Evolutionary conservation across 92 coral and sea anemone genomes (phyloP).

Genomic region (Bergia puertoricense): DNA sequence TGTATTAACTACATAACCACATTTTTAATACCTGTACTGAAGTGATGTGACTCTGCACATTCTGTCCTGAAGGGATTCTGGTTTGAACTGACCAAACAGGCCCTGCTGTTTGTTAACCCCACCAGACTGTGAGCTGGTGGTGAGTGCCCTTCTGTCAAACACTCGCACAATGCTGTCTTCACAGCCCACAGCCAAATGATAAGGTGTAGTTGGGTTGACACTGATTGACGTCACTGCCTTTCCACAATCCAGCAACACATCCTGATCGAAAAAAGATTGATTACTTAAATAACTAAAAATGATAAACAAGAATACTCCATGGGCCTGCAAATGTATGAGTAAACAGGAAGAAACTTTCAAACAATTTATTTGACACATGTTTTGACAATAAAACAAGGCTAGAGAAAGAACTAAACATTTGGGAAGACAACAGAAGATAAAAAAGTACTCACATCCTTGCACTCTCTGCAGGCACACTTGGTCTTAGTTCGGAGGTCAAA

Average conservation of each 20-base stretch:
- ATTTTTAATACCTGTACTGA: slow-evolving; percentile 65
- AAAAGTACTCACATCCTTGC: slow-evolving; percentile 77
- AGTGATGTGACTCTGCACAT: slow-evolving; percentile 94
- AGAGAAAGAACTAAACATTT: too few species aligned
- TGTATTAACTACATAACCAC: too few species aligned
- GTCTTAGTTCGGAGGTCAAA: slow-evolving; percentile 94
- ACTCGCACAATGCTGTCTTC: slow-evolving; percentile 91
- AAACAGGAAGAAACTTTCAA: not conserved
- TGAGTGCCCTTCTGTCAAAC: slow-evolving; percentile 90
- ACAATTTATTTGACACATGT: not conserved
- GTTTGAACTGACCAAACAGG: slow-evolving; percentile 88
- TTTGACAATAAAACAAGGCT: too few species aligned
- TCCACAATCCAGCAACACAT: slow-evolving; percentile 84
- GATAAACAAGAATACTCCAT: too few species aligned
- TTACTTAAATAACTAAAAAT: too few species aligned
- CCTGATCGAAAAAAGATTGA: slow-evolving; percentile 54
- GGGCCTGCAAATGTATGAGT: too few species aligned
- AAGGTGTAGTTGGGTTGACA: slow-evolving; percentile 90
- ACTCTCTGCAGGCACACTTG: slow-evolving; percentile 80
- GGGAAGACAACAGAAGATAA: not conserved
- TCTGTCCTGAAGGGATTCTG: slow-evolving; percentile 81
- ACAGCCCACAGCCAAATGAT: slow-evolving; percentile 90
- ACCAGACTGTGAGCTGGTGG: slow-evolving; percentile 64
- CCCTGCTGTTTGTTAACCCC: slow-evolving; percentile 72
- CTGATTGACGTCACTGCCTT: slow-evolving; percentile 94